Evolutionary conservation across 1,140 invertebrate species (phyloP), one percentile per base, ranked within the genome.

Genomic region (Drosophila pallidifrons): DNA sequence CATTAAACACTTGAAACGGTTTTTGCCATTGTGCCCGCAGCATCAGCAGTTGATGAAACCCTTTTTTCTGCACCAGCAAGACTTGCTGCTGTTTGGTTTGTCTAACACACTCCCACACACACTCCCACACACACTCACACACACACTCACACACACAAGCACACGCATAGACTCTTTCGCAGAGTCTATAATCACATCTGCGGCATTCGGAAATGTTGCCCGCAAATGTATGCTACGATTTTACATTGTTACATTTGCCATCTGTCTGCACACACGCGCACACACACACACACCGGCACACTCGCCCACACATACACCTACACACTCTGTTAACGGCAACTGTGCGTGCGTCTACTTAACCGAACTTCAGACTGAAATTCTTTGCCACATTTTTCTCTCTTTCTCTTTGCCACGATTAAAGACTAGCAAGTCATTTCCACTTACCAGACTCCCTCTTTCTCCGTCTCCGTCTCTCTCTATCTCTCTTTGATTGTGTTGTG

Each of bases 221-320:
- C 82, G 43, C 63, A 75, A 85, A 72, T 47, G 75, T 69, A 47
- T 75, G 78, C 70, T 67, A 75, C 43, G 72, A 49, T 85, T 72
- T 71, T 35, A 52, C 58, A 63, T 67, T 68, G 68, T 67, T 46
- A 35, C 76, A 46, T 73, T 49, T 72, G 66, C 46, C 51, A 73
- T 76, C 65, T 72, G 58, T 61, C 2, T 15, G 16, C 45, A 32
- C 43, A 60, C 43, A 41, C 13, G 11, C n/a, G 16, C 32, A 20
- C 11, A 52, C 16, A 38, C 35, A 32, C n/a, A 30, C 6, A 45
- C 38, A 10, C 20, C 0, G 3, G 2, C 20, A 25, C 11, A 11
- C 28, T 5, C 7, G 16, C 13, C 5, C 15, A 59, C 20, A 28
- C 43, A 25, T 25, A 25, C 15, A 58, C 38, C 16, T 8, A 28